Evolutionary conservation across 2,888 invertebrate species (phyloP).

Genomic region (Cerceris ruficornis): DNA sequence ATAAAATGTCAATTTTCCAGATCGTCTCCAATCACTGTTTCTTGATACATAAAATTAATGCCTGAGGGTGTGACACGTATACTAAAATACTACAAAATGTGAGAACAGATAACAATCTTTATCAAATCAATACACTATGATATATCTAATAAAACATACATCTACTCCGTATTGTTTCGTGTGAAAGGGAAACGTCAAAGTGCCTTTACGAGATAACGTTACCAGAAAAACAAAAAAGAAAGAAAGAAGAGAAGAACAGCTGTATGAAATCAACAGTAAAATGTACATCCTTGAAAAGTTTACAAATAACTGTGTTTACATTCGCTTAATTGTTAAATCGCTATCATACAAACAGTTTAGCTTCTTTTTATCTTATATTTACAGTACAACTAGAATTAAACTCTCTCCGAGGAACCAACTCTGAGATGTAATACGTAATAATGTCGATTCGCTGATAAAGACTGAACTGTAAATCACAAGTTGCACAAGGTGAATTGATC

Average conservation of each 20-base stretch:
- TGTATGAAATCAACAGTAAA: background rate
- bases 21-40: conserved; percentile 57
- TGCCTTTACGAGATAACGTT: background rate
- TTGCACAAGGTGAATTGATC: conserved; percentile 62
- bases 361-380: background rate
- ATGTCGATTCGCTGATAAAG: conserved; percentile 66
- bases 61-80: conserved; percentile 60
- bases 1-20: conserved; percentile 37
- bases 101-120: conserved; percentile 67
- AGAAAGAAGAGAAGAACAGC: background rate
- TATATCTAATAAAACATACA: conserved; percentile 11
- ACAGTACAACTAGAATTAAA: conserved; percentile 27
- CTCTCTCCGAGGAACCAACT: conserved; percentile 15
- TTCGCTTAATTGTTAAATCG: background rate
- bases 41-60: conserved; percentile 44
- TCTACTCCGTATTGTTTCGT: conserved; percentile 14
- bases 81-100: conserved; percentile 61
- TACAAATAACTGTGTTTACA: background rate
- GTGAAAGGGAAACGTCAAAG: background rate
- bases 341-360: conserved; percentile 1
- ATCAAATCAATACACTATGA: conserved; percentile 58
- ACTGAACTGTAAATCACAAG: conserved; percentile 66
- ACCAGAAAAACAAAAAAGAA: background rate
- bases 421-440: conserved; percentile 13
- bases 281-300: background rate